phyloP scores from a whole-genome alignment of 2,113 vertebrate genomes.

The Halichoerus grypus region DNA sequence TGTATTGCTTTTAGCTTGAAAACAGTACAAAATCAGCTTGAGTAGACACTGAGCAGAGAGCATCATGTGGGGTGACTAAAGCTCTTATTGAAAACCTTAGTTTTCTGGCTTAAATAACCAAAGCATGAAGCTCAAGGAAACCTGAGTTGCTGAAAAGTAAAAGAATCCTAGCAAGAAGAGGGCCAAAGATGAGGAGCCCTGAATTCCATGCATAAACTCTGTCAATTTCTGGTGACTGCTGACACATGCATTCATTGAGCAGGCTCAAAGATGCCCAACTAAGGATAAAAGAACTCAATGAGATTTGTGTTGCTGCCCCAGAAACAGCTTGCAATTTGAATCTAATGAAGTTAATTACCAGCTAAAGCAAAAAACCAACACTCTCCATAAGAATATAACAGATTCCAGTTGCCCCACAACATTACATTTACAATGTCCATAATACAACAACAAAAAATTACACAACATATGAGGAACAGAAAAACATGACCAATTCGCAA shows the following conservation, averaged over 20 bases:
- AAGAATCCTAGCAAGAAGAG: background rate
- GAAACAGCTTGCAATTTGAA: background rate
- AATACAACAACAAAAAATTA: background rate
- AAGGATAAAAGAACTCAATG: background rate
- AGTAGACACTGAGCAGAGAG: background rate
- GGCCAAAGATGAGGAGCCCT: background rate
- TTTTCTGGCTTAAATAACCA: background rate
- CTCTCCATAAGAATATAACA: background rate
- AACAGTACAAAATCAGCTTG: background rate
- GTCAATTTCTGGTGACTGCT: background rate
- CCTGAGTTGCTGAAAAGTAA: background rate
- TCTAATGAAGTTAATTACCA: background rate
- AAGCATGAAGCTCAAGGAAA: slow-evolving; percentile 28
- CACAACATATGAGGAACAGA: background rate
- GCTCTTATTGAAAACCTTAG: background rate
- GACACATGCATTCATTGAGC: background rate
- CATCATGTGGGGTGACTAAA: background rate
- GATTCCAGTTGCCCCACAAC: background rate
- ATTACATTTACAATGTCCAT: background rate
- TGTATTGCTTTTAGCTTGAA: background rate
- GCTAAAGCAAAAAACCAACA: slow-evolving; percentile 18
- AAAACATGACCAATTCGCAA: background rate
- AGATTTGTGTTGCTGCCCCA: background rate
- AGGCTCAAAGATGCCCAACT: background rate
- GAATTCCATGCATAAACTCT: background rate